phyloP scores from a whole-genome alignment of 2,888 invertebrate genomes.

The Xestoiulus laeticollis region DNA sequence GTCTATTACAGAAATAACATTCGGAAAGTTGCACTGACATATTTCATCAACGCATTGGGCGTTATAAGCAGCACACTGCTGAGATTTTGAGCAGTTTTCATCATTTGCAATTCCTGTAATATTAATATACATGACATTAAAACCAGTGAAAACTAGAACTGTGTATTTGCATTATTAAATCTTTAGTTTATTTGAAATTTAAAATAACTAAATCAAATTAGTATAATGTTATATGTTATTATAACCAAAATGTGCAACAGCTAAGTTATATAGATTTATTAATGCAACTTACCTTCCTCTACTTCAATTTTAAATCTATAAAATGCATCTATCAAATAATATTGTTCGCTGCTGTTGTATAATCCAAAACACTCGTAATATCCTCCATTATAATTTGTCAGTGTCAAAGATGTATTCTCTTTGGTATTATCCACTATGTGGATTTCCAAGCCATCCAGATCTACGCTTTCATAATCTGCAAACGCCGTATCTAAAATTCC shows the following conservation, averaged over 20 bases:
- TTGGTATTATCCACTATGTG: neutral
- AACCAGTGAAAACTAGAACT: neutral
- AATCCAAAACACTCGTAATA: neutral
- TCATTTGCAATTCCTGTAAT: neutral
- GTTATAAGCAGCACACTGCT: neutral
- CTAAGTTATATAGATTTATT: too few species aligned
- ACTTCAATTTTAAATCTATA: neutral
- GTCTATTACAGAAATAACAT: neutral
- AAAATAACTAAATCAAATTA: neutral
- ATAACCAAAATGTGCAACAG: too few species aligned
- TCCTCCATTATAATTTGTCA: neutral
- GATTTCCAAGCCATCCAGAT: neutral
- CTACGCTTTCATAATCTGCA: neutral
- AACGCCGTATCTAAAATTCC: neutral
- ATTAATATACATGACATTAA: neutral
- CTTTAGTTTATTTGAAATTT: neutral
- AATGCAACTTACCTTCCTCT: neutral
- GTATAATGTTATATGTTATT: neutral
- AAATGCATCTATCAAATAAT: too few species aligned
- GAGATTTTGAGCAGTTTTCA: constrained; percentile 21
- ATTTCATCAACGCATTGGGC: neutral
- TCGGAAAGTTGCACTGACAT: neutral
- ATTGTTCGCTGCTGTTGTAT: neutral
- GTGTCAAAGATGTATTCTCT: neutral
- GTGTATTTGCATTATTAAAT: neutral